phyloP scores from a whole-genome alignment of 2,797 vertebrate species.

The Gymnothorax reevesii region DNA sequence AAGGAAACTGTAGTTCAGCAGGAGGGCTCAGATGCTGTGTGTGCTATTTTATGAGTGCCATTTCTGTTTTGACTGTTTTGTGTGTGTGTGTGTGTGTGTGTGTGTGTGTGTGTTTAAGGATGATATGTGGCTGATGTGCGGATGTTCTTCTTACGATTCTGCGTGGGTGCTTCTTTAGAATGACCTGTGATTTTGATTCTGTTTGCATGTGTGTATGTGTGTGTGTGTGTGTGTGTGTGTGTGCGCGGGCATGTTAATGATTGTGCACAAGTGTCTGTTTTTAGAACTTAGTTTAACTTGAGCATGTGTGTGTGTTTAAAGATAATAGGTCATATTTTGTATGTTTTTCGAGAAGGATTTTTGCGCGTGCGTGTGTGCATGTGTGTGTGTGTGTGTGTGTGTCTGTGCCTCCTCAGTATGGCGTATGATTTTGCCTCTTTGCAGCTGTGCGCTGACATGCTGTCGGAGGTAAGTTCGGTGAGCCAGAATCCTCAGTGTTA shows the following conservation, averaged over 20 bases:
- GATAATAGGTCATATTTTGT: too few species aligned
- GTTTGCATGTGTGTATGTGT: neutral
- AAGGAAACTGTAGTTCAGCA: neutral
- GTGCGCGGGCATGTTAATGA: too few species aligned
- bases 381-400: constrained; percentile 7
- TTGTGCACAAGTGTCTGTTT: neutral
- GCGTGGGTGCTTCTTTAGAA: neutral
- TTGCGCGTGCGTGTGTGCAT: neutral
- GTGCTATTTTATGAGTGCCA: neutral
- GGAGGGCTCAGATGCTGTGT: neutral
- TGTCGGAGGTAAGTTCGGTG: too few species aligned
- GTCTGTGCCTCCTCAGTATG: neutral
- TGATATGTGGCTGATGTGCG: neutral
- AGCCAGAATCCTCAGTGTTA: too few species aligned
- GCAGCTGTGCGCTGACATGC: too few species aligned
- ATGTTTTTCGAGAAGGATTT: neutral
- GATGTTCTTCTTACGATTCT: neutral
- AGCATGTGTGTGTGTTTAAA: neutral
- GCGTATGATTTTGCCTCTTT: neutral
- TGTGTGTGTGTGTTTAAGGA: constrained; percentile 19
- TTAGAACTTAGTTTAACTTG: neutral
- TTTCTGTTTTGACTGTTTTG: constrained; percentile 3
- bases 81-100: constrained; percentile 21
- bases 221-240: neutral
- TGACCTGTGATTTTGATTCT: neutral